Percentiles rank a stretch among this genome's conserved stretches.
Evolutionary conservation across 2,797 vertebrate species (phyloP).

Genomic region (Dromococcyx pavoninus): DNA sequence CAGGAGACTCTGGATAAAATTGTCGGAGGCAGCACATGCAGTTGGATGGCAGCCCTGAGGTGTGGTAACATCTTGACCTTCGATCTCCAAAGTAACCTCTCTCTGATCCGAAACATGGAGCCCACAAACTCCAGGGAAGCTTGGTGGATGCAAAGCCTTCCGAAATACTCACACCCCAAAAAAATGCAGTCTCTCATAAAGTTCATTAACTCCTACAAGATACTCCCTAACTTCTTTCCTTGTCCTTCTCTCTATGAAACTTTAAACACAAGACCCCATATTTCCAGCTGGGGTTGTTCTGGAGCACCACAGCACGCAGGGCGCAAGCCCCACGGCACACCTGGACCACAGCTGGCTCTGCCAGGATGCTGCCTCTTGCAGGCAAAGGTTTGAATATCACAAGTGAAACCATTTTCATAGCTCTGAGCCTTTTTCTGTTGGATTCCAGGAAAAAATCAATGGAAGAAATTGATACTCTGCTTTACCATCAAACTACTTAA

Average conservation of each 20-base stretch:
- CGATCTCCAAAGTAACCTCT: neutral
- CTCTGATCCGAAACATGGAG: fast-evolving
- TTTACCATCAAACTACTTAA: conserved; percentile 15
- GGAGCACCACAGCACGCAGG: neutral
- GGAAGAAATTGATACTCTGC: neutral
- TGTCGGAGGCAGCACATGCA: fast-evolving
- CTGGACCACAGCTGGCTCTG: neutral
- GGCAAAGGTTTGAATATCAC: neutral
- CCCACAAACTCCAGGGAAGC: neutral
- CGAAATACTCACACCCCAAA: neutral
- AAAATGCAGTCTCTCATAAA: neutral
- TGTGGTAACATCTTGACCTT: neutral
- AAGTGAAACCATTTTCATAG: neutral
- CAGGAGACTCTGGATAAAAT: fast-evolving
- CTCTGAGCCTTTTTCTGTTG: neutral
- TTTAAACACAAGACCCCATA: neutral
- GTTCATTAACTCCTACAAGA: neutral
- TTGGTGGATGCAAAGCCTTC: neutral
- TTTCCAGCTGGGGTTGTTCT: neutral
- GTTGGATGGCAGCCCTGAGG: neutral
- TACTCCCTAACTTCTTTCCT: neutral
- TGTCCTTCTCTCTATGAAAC: neutral
- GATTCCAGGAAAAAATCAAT: conserved; percentile 39
- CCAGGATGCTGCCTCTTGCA: neutral
- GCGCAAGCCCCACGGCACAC: fast-evolving